phyloP scores from a whole-genome alignment of 1,140 invertebrate genomes.

The Aphaenogaster ashmeadi region DNA sequence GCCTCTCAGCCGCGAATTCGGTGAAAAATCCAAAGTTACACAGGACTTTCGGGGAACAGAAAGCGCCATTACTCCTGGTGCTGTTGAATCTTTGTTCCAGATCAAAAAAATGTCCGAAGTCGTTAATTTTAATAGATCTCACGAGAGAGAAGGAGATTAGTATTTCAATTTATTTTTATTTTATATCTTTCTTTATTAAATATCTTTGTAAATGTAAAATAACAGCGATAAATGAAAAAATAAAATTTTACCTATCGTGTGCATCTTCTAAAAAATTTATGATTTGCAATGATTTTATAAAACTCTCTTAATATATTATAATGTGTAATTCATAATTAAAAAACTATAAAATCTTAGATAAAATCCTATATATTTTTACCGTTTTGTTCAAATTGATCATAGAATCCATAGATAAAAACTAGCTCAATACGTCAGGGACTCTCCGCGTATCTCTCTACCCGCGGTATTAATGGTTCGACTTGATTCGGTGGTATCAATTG shows the following conservation, averaged over 20 bases:
- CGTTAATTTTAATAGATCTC: neutral
- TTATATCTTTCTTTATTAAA: neutral
- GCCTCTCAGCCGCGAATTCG: neutral
- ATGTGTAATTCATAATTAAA: neutral
- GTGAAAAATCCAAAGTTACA: neutral
- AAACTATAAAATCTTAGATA: neutral
- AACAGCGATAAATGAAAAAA: neutral
- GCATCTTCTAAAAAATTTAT: neutral
- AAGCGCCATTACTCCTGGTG: neutral
- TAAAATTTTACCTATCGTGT: neutral
- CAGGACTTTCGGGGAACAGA: neutral
- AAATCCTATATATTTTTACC: neutral
- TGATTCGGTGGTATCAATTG: slow-evolving; percentile 2
- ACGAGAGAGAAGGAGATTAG: neutral
- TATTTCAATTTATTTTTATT: neutral
- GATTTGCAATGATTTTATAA: neutral
- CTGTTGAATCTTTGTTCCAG: neutral
- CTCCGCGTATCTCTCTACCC: neutral
- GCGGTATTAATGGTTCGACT: slow-evolving; percentile 2
- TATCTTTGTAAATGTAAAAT: neutral
- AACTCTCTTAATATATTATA: slow-evolving; percentile 14
- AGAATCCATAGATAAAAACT: neutral
- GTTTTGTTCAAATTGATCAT: neutral
- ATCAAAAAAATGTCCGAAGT: neutral
- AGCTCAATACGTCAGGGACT: neutral